These are phyloP conservation scores for Aphidius gifuensis DNA, from an alignment of 1,140 invertebrate genomes.

Conservation along the genomic window DNA sequence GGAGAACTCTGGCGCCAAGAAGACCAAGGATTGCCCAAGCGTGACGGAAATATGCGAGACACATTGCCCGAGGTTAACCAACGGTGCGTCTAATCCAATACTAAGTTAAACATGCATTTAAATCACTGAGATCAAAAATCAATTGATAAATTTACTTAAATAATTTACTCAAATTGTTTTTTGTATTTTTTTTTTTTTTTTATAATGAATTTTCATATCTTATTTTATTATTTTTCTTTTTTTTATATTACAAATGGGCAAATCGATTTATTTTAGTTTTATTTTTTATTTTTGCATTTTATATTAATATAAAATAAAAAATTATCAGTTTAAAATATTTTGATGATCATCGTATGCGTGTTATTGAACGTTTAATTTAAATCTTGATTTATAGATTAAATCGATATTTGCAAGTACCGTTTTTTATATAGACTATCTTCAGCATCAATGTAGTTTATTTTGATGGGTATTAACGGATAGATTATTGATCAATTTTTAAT, in stretches of 20 bases:
- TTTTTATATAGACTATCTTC: not conserved
- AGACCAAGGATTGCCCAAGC: conserved; percentile 31
- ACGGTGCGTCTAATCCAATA: conserved; percentile 38
- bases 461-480: no score
- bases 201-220: not conserved
- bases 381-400: conserved; percentile 3
- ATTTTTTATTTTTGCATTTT: no score
- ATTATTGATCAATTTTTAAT: no score
- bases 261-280: no score
- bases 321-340: no score
- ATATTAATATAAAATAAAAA: no score
- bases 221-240: not conserved
- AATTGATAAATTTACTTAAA: conserved; percentile 8
- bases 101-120: conserved; percentile 2
- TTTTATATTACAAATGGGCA: no score
- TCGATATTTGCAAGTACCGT: not conserved
- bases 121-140: not conserved
- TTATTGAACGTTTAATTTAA: conserved; percentile 4
- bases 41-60: conserved; percentile 41
- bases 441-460: no score
- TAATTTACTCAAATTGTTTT: not conserved
- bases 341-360: no score
- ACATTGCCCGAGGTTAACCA: conserved; percentile 34
- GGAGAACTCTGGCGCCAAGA: conserved; percentile 14
- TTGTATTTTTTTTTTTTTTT: no score